Evolutionary conservation across 2,797 vertebrate genomes (phyloP).

Genomic region (Tolypeutes matacus): DNA sequence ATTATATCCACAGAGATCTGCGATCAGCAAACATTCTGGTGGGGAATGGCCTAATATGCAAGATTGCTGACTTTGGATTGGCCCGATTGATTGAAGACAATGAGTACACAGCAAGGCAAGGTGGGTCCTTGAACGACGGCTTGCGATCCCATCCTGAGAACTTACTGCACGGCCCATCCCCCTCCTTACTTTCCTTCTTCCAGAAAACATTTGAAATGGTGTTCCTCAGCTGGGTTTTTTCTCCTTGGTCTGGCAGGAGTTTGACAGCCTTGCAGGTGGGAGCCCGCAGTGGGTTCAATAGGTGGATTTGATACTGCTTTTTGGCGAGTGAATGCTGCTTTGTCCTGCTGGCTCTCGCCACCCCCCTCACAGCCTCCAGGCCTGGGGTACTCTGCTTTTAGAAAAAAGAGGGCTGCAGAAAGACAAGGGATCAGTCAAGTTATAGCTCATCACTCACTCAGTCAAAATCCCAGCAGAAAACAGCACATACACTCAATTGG

Average conservation of each 20-base stretch:
- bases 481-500: not conserved
- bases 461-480: not conserved
- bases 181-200: not conserved
- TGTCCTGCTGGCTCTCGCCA: not conserved
- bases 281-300: rapidly evolving
- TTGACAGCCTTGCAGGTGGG: not conserved
- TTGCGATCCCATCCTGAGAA: rapidly evolving
- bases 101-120: constrained; percentile 98
- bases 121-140: constrained; percentile 83
- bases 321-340: not conserved
- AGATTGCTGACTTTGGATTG: constrained; percentile 97
- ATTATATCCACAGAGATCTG: constrained; percentile 98
- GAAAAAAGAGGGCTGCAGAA: not conserved
- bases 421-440: not conserved
- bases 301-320: not conserved
- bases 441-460: not conserved
- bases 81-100: constrained; percentile 98
- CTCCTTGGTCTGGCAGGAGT: constrained; percentile 18
- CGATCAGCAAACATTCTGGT: constrained; percentile 98
- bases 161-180: not conserved
- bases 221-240: not conserved
- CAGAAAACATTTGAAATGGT: not conserved
- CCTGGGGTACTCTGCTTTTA: not conserved
- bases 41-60: constrained; percentile 96
- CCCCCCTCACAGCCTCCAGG: not conserved